phyloP scores from a whole-genome alignment of 1,140 invertebrate species.

The Stegodyphus dumicola region DNA sequence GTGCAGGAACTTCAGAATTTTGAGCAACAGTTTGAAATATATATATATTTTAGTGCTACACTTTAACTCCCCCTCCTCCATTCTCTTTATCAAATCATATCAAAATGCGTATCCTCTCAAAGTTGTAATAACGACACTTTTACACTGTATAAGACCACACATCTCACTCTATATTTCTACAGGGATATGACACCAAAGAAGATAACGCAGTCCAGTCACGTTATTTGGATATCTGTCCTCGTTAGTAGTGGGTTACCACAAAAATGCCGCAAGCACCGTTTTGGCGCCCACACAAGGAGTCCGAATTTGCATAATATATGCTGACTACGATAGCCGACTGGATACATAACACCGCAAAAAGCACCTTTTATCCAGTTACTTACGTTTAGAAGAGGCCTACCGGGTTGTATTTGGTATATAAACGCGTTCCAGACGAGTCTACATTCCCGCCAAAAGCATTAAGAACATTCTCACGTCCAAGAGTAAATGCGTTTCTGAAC shows the following conservation, averaged over 20 bases:
- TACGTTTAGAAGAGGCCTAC: neutral
- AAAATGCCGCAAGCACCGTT: neutral
- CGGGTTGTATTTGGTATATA: neutral
- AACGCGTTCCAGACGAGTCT: neutral
- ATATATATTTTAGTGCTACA: neutral
- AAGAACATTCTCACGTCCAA: neutral
- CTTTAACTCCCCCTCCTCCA: neutral
- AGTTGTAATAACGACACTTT: conserved; percentile 30
- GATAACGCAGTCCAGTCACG: conserved; percentile 22
- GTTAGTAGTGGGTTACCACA: conserved; percentile 20
- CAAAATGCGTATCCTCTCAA: conserved; percentile 25
- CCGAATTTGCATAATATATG: conserved; percentile 1
- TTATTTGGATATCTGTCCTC: conserved; percentile 26
- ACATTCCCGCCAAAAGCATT: neutral
- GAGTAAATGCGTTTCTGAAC: neutral
- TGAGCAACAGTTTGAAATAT: conserved; percentile 36
- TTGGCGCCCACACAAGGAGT: neutral
- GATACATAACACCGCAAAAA: neutral
- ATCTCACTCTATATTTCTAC: conserved; percentile 12
- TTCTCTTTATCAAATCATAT: conserved; percentile 25
- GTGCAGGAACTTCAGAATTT: neutral
- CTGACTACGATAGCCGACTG: neutral
- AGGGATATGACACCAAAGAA: neutral
- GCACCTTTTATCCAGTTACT: neutral
- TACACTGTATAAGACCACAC: conserved; percentile 5